phyloP scores from a whole-genome alignment of 2,797 vertebrate species.

The Gallinago nigripennis region DNA sequence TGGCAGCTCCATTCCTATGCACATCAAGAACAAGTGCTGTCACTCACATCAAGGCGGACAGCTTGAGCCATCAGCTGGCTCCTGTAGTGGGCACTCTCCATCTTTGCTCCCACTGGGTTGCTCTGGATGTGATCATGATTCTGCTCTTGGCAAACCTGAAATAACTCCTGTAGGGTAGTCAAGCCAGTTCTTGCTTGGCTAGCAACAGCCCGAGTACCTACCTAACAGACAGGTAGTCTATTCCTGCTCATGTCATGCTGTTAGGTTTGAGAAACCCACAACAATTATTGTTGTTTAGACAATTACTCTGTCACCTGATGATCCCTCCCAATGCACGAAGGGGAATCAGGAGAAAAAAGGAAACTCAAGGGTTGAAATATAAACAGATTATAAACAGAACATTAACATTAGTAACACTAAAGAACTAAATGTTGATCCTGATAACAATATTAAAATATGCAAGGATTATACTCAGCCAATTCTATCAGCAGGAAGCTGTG shows the following conservation, averaged over 20 bases:
- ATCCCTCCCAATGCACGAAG: background rate
- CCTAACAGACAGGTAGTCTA: background rate
- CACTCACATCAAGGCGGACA: background rate
- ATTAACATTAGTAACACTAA: background rate
- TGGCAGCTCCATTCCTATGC: background rate
- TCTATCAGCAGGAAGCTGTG: background rate
- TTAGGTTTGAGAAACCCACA: background rate
- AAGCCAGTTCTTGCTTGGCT: background rate
- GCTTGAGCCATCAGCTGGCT: background rate
- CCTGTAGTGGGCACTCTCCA: background rate
- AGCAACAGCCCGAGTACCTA: background rate
- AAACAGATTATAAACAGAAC: background rate
- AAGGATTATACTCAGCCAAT: background rate
- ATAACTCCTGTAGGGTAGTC: background rate
- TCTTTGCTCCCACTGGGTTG: background rate
- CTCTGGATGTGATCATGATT: background rate
- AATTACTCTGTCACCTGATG: background rate
- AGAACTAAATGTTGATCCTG: background rate
- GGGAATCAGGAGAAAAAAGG: background rate
- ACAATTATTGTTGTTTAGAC: background rate
- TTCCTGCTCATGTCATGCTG: background rate
- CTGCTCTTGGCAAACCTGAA: background rate
- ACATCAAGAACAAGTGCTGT: background rate
- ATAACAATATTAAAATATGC: background rate
- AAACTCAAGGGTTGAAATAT: background rate